Evolutionary conservation across 2,888 invertebrate species (phyloP).

Genomic region (Iphiclides podalirius): DNA sequence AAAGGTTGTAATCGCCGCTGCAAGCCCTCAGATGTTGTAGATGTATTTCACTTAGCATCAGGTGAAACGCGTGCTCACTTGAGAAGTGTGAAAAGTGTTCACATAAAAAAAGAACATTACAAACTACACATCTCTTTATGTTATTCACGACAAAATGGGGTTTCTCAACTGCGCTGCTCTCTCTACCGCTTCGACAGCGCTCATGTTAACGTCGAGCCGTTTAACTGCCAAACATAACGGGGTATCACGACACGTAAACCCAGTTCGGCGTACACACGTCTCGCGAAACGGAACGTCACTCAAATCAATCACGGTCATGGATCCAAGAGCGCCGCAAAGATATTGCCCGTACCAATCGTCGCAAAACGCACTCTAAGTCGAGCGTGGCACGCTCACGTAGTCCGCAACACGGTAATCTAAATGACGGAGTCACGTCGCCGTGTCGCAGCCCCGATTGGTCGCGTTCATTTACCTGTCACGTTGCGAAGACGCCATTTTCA

Average conservation of each 20-base stretch:
- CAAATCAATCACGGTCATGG: constrained; percentile 27
- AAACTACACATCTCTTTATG: no score
- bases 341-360: background rate
- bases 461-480: constrained; percentile 41
- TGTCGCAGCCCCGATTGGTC: constrained; percentile 38
- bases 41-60: no score
- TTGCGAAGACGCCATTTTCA: constrained; percentile 32
- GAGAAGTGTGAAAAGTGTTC: no score
- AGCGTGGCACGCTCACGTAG: background rate
- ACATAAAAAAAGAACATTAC: no score
- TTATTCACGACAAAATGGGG: no score
- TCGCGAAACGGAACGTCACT: constrained; percentile 19
- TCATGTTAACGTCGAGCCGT: background rate
- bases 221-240: background rate
- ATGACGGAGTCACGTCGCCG: constrained; percentile 33
- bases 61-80: no score
- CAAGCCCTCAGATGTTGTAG: no score
- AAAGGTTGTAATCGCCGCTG: no score
- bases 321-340: constrained; percentile 11
- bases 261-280: constrained; percentile 1
- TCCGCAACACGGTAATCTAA: constrained; percentile 4
- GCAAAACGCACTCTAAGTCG: constrained; percentile 16
- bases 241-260: background rate
- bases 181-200: background rate
- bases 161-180: no score